These are phyloP conservation scores for Drosophila punjabiensis DNA, from an alignment of 1,140 invertebrate genomes.

Conservation along the genomic window DNA sequence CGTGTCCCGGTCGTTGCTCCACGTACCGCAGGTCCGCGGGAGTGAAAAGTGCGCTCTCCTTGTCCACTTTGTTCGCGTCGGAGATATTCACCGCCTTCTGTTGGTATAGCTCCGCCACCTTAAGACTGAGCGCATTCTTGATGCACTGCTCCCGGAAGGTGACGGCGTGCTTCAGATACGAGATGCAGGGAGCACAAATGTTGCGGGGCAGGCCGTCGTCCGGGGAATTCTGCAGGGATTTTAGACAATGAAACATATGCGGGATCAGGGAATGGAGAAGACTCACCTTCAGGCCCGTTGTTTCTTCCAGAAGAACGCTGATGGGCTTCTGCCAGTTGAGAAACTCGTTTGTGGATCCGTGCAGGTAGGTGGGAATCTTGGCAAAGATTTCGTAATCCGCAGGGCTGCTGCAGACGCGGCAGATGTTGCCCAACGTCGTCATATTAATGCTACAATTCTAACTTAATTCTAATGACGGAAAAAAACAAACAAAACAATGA, in stretches of 20 bases:
- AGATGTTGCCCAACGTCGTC: conserved; percentile 76
- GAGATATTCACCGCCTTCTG: conserved; percentile 48
- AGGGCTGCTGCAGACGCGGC: conserved; percentile 79
- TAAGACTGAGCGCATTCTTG: conserved; percentile 73
- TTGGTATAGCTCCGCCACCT: conserved; percentile 62
- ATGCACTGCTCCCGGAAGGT: conserved; percentile 82
- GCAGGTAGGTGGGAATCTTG: conserved; percentile 81
- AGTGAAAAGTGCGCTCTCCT: conserved; percentile 67
- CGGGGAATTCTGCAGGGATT: conserved; percentile 52
- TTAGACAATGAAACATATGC: neutral
- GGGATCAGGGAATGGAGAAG: no score
- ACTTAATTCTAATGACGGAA: conserved; percentile 35
- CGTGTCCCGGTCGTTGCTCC: conserved; percentile 68
- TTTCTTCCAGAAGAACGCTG: conserved; percentile 74
- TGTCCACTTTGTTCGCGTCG: conserved; percentile 42
- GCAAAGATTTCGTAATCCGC: conserved; percentile 81
- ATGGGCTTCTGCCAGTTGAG: conserved; percentile 81
- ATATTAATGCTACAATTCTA: conserved; percentile 42
- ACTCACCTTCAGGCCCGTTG: conserved; percentile 74
- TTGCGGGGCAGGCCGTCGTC: conserved; percentile 71
- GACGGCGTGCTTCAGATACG: conserved; percentile 81
- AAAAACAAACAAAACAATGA: conserved; percentile 16
- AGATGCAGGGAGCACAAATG: conserved; percentile 81
- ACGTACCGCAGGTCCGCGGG: conserved; percentile 59
- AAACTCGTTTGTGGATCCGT: conserved; percentile 78